Evolutionary conservation across 2,113 vertebrate species (phyloP), one percentile per base, ranked within the genome.

Genomic region (Epinephelus fuscoguttatus): DNA sequence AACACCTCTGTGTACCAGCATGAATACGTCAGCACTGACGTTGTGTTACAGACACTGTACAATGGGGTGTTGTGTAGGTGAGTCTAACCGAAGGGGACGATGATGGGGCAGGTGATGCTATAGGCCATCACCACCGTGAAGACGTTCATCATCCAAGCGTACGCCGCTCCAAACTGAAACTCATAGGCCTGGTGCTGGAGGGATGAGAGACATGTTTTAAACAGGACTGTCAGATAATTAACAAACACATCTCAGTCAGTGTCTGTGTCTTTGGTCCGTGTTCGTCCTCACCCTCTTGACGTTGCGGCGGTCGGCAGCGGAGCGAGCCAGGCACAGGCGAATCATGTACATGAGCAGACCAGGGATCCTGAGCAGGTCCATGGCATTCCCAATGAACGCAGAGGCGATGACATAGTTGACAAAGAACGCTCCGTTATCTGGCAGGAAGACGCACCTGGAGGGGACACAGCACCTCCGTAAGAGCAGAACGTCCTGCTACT

Each of bases 291-390:
- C 98, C 92, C 97, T 95, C 88, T 99, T 99, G 78, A 99, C 98
- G 23, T 98, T 99, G 89, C 97, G 97, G 83, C 98, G 95, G 93
- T 99, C 98, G 0, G 97, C 97, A 0, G 97, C 97, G 0, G 98
- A 99, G 75, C 96, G 97, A 19, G 98, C 98, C 92, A 99, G 94
- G 85, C 97, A 99, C 83, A 99, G 96, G 4, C 98, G 97, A 70
- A 99, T 98, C 97, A 99, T 99, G 96, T 99, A 99, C 97, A 99
- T 98, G 77, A 99, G 96, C 80, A 99, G 95, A n/a, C 98, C 98
- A 0, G 98, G 98, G 89, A 99, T 99, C 70, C 98, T 96, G 85
- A 99, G 95, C 89, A 99, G 95, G 90, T 99, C 98, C 98, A 99
- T 99, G 91, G 97, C 98, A 0, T 98, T 99, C n/a, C 98, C 98